These are phyloP conservation scores for Odontocerum albicorne DNA, from an alignment of 2,888 invertebrate genomes.

Conservation along the genomic window DNA sequence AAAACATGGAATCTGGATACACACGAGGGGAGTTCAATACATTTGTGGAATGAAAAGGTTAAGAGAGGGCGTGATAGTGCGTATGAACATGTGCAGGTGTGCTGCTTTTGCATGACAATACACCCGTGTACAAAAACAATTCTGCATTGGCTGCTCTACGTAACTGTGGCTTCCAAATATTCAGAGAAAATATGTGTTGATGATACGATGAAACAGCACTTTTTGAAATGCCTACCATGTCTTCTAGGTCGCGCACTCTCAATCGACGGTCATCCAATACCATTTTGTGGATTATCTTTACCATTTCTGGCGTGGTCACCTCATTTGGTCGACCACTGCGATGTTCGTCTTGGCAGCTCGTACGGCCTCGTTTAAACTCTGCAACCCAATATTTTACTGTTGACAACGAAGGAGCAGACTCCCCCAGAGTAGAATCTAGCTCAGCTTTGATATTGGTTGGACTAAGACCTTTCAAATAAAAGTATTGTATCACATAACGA, in stretches of 20 bases:
- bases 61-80: too few relatives aligned
- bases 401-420: conserved; percentile 35
- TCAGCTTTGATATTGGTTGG: conserved; percentile 37
- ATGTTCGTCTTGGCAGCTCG: too few relatives aligned
- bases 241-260: conserved; percentile 23
- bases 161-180: too few relatives aligned
- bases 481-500: conserved; percentile 34
- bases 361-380: conserved; percentile 31
- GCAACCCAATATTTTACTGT: conserved; percentile 2
- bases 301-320: conserved; percentile 28
- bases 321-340: conserved; percentile 31
- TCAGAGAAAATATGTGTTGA: too few relatives aligned
- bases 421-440: conserved; percentile 38
- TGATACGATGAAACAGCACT: too few relatives aligned
- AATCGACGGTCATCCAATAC: conserved; percentile 17
- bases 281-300: conserved; percentile 22
- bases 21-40: too few relatives aligned
- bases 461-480: conserved; percentile 29
- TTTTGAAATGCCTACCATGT: conserved; percentile 9
- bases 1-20: too few relatives aligned
- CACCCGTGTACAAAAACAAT: too few relatives aligned
- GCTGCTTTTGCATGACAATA: too few relatives aligned
- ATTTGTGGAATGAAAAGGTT: too few relatives aligned
- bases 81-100: too few relatives aligned
- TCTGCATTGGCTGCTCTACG: too few relatives aligned